Evolutionary conservation across 2,888 invertebrate genomes (phyloP).

Genomic region (Acleris holmiana): DNA sequence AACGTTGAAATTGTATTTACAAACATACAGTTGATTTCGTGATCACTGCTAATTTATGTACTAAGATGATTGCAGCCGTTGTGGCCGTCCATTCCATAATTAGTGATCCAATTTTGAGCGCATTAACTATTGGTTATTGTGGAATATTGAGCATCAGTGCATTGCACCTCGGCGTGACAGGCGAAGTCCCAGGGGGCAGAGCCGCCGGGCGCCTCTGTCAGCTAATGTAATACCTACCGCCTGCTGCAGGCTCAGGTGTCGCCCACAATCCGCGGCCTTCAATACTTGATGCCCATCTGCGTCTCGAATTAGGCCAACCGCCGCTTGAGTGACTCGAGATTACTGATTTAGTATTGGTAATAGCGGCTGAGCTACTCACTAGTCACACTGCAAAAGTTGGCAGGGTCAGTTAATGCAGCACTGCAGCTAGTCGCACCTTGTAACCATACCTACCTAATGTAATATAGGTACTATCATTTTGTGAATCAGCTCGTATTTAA

Average conservation of each 20-base stretch:
- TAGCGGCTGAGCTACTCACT: constrained; percentile 26
- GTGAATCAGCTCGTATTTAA: no score
- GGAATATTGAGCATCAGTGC: constrained; percentile 13
- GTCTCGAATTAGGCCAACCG: constrained; percentile 64
- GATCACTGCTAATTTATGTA: no score
- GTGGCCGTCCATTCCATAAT: constrained; percentile 4
- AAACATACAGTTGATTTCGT: no score
- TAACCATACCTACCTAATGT: no score
- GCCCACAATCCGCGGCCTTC: constrained; percentile 54
- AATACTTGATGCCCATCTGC: constrained; percentile 71
- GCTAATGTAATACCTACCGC: constrained; percentile 60
- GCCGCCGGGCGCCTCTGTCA: constrained; percentile 44
- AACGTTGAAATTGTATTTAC: no score
- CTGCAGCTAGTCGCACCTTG: no score
- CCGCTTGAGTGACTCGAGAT: constrained; percentile 48
- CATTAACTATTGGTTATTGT: constrained; percentile 24
- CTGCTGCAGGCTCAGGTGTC: constrained; percentile 50
- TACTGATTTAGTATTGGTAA: constrained; percentile 53
- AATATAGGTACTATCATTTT: no score
- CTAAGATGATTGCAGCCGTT: not conserved
- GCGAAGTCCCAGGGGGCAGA: constrained; percentile 40
- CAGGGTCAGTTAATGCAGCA: no score
- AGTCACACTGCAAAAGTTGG: no score
- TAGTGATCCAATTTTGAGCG: constrained; percentile 15
- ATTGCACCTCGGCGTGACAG: constrained; percentile 36